A percentile compares a stretch with the other conserved stretches of the same genome.
phyloP scores from a whole-genome alignment of 1,140 invertebrate species.

The Myzus persicae region DNA sequence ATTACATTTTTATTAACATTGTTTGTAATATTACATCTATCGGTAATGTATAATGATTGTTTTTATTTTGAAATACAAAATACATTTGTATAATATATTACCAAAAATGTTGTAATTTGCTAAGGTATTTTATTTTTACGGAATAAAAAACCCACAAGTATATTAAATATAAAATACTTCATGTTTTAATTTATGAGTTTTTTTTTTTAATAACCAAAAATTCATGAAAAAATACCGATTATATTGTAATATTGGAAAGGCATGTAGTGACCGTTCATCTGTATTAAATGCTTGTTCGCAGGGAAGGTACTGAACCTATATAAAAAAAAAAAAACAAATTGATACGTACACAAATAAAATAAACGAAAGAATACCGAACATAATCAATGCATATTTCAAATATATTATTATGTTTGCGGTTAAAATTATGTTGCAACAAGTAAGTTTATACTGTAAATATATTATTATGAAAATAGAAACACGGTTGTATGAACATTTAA shows the following conservation, averaged over 20 bases:
- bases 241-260: not conserved
- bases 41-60: not conserved
- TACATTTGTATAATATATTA: not conserved
- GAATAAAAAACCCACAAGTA: not conserved
- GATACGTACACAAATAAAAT: not conserved
- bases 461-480: not conserved
- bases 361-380: not conserved
- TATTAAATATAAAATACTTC: not conserved
- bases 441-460: not conserved
- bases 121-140: not conserved
- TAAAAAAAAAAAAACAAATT: not conserved
- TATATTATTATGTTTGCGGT: not conserved
- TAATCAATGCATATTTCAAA: not conserved
- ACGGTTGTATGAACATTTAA: not conserved
- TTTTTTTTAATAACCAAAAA: not conserved
- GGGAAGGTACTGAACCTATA: not conserved
- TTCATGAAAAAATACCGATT: not conserved
- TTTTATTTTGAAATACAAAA: not conserved
- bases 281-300: not conserved
- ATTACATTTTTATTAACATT: not conserved
- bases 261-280: not conserved
- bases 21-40: not conserved
- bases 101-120: not conserved
- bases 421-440: slow-evolving; percentile 11
- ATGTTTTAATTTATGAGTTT: not conserved